Percentiles rank a stretch among this genome's conserved stretches.
phyloP scores from a whole-genome alignment of 2,113 vertebrate genomes.

The Rafetus swinhoei region DNA sequence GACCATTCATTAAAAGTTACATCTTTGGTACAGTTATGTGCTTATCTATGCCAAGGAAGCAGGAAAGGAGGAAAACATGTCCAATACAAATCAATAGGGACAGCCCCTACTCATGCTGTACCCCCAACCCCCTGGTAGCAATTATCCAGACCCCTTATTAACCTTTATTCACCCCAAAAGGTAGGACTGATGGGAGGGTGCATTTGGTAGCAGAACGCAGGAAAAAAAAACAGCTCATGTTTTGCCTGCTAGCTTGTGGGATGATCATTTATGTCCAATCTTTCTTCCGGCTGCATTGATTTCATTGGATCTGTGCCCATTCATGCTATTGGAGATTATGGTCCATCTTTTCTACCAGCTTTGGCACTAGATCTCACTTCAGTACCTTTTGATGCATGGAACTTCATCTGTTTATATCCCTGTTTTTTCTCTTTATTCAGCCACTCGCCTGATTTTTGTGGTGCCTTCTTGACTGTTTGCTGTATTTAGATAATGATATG shows the following conservation, averaged over 20 bases:
- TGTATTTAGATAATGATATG: neutral
- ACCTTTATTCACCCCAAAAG: too few species aligned
- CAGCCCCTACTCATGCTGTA: too few species aligned
- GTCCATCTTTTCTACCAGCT: neutral
- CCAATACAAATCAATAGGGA: too few species aligned
- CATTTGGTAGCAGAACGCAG: neutral
- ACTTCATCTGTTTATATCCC: neutral
- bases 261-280: constrained; percentile 3
- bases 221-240: neutral
- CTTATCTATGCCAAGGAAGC: too few species aligned
- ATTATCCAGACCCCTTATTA: too few species aligned
- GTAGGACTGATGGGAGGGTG: neutral
- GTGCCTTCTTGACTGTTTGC: neutral
- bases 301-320: constrained; percentile 3
- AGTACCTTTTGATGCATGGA: neutral
- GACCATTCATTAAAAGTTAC: too few species aligned
- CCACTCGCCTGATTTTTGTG: constrained; percentile 3
- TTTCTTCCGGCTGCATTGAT: neutral
- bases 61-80: too few species aligned
- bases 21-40: too few species aligned
- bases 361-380: constrained; percentile 21
- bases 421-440: neutral
- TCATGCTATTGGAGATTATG: constrained; percentile 14
- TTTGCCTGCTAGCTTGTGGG: neutral
- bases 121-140: too few species aligned